These are phyloP conservation scores for Chroicocephalus ridibundus DNA, from an alignment of 2,113 vertebrate species.

Conservation along the genomic window DNA sequence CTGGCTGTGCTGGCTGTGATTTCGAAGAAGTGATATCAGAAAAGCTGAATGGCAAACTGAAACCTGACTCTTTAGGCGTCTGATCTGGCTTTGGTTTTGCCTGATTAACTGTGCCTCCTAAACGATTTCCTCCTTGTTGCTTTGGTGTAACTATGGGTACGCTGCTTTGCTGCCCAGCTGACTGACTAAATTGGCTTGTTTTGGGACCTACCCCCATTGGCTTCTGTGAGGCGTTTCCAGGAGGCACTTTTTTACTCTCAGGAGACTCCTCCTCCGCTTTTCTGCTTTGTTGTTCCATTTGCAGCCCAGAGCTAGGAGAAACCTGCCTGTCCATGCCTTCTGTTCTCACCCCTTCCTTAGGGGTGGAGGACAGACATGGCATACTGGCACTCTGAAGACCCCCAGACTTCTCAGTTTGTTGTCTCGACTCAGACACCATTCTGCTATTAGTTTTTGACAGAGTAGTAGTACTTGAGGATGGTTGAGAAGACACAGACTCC, in stretches of 20 bases:
- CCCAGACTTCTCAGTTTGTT: not conserved
- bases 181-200: not conserved
- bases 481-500: slow-evolving; percentile 67
- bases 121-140: not conserved
- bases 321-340: not conserved
- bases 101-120: not conserved
- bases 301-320: not conserved
- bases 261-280: not conserved
- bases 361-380: not conserved
- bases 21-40: slow-evolving; percentile 47
- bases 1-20: slow-evolving; percentile 51
- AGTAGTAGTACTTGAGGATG: not conserved
- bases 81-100: slow-evolving; percentile 65
- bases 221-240: not conserved
- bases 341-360: not conserved
- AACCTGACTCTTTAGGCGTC: slow-evolving; percentile 64
- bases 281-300: not conserved
- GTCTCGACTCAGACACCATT: not conserved
- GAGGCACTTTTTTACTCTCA: not conserved
- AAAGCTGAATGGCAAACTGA: slow-evolving; percentile 79
- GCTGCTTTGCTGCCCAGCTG: not conserved
- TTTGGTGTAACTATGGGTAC: not conserved
- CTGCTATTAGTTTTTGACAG: not conserved
- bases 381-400: slow-evolving; percentile 1
- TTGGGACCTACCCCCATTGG: not conserved